A percentile compares a stretch with the other conserved stretches of the same genome.
Conservation (phyloP, 2,797 vertebrate genomes). For the Lates japonicus region DNA sequence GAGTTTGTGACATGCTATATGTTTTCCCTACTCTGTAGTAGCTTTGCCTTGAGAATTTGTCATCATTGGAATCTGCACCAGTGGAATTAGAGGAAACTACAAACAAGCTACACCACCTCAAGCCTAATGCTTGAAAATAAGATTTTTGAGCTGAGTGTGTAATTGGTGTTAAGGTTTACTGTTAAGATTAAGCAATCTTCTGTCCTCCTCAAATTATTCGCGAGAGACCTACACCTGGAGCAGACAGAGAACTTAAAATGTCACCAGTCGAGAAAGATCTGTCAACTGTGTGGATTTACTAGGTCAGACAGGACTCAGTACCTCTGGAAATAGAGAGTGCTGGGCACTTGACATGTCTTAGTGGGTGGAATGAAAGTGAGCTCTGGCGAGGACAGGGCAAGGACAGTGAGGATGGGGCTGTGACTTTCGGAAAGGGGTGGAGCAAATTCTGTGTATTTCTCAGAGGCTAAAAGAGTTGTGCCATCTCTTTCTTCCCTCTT, state of each 20-base stretch:
- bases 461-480: slow-evolving; percentile 48
- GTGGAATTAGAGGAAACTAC: slow-evolving; percentile 31
- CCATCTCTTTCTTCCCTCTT: slow-evolving; percentile 42
- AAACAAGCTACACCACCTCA: slow-evolving; percentile 5
- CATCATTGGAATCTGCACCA: slow-evolving; percentile 23
- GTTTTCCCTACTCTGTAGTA: slow-evolving; percentile 10
- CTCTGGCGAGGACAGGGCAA: slow-evolving; percentile 51
- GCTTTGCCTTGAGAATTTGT: slow-evolving; percentile 26
- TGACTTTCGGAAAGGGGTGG: slow-evolving; percentile 37
- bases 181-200: slow-evolving; percentile 8
- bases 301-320: slow-evolving; percentile 41
- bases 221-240: background rate
- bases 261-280: slow-evolving; percentile 25
- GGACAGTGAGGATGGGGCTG: slow-evolving; percentile 50
- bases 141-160: background rate
- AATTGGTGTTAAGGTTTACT: background rate
- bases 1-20: background rate
- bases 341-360: slow-evolving; percentile 56
- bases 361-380: slow-evolving; percentile 63
- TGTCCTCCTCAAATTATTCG: slow-evolving; percentile 6
- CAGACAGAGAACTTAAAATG: slow-evolving; percentile 10
- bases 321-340: slow-evolving; percentile 46
- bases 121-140: background rate
- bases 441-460: slow-evolving; percentile 56
- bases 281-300: slow-evolving; percentile 51